Percentiles rank a stretch among this genome's conserved stretches.
Conservation (phyloP, 2,797 vertebrate genomes). For the Atherinosoma microstoma region DNA sequence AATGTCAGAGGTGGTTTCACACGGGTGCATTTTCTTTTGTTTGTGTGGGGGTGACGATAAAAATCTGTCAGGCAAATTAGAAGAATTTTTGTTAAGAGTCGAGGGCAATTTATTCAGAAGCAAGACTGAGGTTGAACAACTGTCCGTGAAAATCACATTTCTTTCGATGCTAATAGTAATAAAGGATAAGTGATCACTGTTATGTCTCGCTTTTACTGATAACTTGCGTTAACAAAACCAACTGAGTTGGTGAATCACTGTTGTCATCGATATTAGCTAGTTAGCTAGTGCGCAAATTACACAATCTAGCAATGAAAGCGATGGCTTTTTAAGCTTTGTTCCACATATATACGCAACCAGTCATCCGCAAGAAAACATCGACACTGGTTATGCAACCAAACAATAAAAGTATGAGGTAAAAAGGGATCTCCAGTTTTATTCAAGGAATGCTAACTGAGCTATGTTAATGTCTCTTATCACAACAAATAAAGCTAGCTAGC, state of each 20-base stretch:
- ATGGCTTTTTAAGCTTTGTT: neutral
- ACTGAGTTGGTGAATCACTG: neutral
- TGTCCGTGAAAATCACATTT: neutral
- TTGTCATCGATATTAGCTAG: constrained; percentile 25
- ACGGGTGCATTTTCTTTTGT: neutral
- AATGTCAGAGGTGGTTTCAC: neutral
- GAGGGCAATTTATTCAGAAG: neutral
- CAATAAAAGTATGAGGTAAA: neutral
- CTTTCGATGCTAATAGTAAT: neutral
- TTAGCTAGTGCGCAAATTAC: constrained; percentile 11
- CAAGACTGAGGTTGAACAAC: neutral
- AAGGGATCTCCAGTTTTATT: constrained; percentile 10
- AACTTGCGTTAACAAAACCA: neutral
- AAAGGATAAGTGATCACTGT: neutral
- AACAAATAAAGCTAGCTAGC: constrained; percentile 69
- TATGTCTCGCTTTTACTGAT: neutral
- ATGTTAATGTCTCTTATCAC: constrained; percentile 38
- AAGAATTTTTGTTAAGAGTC: no score
- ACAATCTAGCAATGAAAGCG: neutral
- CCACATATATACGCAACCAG: neutral
- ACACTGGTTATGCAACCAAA: neutral
- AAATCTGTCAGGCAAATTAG: neutral
- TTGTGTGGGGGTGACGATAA: neutral
- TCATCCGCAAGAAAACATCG: neutral
- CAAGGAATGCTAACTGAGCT: constrained; percentile 44